These are phyloP conservation scores for Palaemon carinicauda DNA, from an alignment of 1,140 invertebrate species.

Conservation along the genomic window DNA sequence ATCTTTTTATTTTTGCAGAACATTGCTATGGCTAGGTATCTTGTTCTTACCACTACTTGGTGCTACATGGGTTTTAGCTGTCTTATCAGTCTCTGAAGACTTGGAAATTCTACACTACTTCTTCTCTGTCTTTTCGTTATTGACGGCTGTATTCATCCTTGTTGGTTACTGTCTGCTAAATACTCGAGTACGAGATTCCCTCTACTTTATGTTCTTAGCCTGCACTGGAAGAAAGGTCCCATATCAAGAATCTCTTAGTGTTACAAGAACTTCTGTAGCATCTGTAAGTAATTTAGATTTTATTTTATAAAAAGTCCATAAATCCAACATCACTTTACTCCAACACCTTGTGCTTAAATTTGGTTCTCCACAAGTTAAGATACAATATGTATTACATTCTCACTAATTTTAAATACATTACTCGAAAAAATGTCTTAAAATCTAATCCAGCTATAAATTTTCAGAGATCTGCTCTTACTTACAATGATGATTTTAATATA, in stretches of 20 bases:
- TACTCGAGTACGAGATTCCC: constrained; percentile 76
- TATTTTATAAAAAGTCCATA: constrained; percentile 32
- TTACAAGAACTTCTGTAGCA: constrained; percentile 63
- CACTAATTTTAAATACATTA: too few relatives aligned
- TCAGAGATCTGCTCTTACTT: constrained; percentile 82
- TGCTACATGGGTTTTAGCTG: constrained; percentile 80
- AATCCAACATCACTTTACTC: not conserved
- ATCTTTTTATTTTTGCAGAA: constrained; percentile 68
- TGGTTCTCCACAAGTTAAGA: too few relatives aligned
- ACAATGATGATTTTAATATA: constrained; percentile 74
- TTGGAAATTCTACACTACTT: constrained; percentile 76
- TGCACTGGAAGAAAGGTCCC: constrained; percentile 87
- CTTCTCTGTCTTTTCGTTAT: constrained; percentile 75
- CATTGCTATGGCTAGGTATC: constrained; percentile 83
- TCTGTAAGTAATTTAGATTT: constrained; percentile 20
- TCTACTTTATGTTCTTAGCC: constrained; percentile 72
- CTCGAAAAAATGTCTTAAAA: not conserved
- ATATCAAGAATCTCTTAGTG: constrained; percentile 65
- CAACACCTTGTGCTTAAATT: constrained; percentile 38
- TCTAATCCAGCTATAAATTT: too few relatives aligned
- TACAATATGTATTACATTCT: too few relatives aligned
- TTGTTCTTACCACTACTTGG: constrained; percentile 80
- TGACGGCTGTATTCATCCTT: constrained; percentile 80
- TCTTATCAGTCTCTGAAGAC: constrained; percentile 82
- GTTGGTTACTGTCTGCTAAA: constrained; percentile 87